Evolutionary conservation across 2,888 invertebrate genomes (phyloP).

Genomic region (Mesochorus sp.): DNA sequence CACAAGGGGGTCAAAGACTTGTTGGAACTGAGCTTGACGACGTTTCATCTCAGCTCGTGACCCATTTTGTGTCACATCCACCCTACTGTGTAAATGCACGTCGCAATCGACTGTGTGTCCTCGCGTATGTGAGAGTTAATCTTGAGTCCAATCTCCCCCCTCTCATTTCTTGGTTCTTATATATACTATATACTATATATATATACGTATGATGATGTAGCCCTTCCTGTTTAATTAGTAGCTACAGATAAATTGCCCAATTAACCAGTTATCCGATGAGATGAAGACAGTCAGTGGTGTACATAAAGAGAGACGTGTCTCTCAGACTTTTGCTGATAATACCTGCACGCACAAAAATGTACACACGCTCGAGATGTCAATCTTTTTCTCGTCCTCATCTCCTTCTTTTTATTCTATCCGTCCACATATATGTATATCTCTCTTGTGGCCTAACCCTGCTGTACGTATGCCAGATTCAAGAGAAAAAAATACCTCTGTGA

Average conservation of each 20-base stretch:
- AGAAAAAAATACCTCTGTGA: slow-evolving; percentile 17
- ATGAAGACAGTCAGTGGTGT: slow-evolving; percentile 60
- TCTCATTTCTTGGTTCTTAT: background rate
- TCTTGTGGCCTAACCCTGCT: background rate
- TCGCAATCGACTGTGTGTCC: slow-evolving; percentile 22
- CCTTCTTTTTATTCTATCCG: background rate
- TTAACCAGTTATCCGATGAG: slow-evolving; percentile 68
- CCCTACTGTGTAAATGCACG: slow-evolving; percentile 40
- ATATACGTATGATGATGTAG: slow-evolving; percentile 4
- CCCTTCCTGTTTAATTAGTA: slow-evolving; percentile 69
- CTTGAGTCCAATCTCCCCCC: slow-evolving; percentile 18
- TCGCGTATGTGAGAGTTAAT: background rate
- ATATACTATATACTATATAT: background rate
- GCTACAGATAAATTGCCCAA: slow-evolving; percentile 68
- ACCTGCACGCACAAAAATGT: slow-evolving; percentile 38
- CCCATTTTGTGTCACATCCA: slow-evolving; percentile 58
- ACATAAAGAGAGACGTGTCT: slow-evolving; percentile 53
- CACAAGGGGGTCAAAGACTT: slow-evolving; percentile 61
- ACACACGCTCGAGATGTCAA: slow-evolving; percentile 53
- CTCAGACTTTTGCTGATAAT: slow-evolving; percentile 43
- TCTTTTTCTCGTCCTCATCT: slow-evolving; percentile 26
- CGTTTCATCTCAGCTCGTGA: slow-evolving; percentile 53
- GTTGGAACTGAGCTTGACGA: slow-evolving; percentile 35
- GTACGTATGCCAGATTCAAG: background rate
- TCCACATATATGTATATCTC: background rate